Evolutionary conservation across 53 echinoderm and acorn worm genomes (phyloP), one percentile per base, ranked within the genome.

Genomic region (Echinarachnius parma): DNA sequence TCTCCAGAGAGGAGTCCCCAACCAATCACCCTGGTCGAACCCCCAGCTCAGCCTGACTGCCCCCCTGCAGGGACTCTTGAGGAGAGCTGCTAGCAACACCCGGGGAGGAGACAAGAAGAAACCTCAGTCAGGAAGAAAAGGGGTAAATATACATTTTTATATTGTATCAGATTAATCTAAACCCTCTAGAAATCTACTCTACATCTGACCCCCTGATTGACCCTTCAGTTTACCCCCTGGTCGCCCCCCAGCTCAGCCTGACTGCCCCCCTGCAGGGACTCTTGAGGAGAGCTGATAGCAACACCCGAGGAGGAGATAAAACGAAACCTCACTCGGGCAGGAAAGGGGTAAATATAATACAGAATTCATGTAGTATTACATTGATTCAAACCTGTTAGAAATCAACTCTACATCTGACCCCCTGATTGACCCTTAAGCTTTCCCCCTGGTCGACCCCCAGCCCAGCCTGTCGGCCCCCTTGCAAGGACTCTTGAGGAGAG

Each of bases 311-410:
- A 47, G 21, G 28, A n/a, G 18, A n/a, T n/a, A 15, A 66, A 28
- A 66, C 46, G 66, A 27, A 26, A 14, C 60, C 76, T 27, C 35
- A 36, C 15, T 31, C 59, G 19, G 80, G 70, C 1, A 55, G 35
- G 46, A 70, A 70, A 49, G 80, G 80, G 59, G 80, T 80, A 60
- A 69, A 70, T 48, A 0, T 75, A 18, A n/a, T n/a, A n/a, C n/a
- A 10, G 19, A 9, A n/a, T n/a, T n/a, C 19, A 18, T 4, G 18
- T 49, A 13, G 11, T 49, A 14, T 19, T 4, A 7, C 7, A 39
- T 7, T 7, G 7, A 9, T 39, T 39, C 13, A 39, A 9, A 9
- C 13, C 13, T 31, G 46, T 48, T 48, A 7, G 7, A 7, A 39
- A 39, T 7, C 42, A 39, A 13, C 7, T 7, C 7, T 7, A 39